Base-by-base conservation (phyloP, 2,888 invertebrate genomes). In the Drosophila acutilabella region DNA sequence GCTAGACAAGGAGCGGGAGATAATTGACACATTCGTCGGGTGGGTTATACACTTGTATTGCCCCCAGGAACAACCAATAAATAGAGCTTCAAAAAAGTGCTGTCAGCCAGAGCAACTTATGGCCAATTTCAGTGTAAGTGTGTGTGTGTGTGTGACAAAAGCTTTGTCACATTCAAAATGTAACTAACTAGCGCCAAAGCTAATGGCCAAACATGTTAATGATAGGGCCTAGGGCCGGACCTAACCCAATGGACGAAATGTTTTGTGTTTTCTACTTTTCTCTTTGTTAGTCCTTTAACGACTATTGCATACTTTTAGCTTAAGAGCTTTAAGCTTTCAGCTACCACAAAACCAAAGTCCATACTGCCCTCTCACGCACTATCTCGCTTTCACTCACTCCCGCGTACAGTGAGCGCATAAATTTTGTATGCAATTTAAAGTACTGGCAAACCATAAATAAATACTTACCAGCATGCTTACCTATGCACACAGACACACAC, bases 401-500 rank as follows among this genome's bases (percentile, higher is more conserved):
- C 0, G 30, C 30, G 30, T 30, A 30, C 8, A 30, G 8, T 8
- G 30, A 30, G 11, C 41, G 18, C 58, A 68, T 72, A 16, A 72
- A 75, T 75, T 59, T 64, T 75, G 67, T 30, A 77, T 75, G 74
- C 60, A 77, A 64, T 75, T 75, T 61, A 67, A 78, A 78, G 67
- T 78, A 47, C 73, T 57, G 67, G 53, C 64, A 48, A 61, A 58
- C 73, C 78, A 75, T 67, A 66, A 77, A 74, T 77, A 74, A 71
- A 71, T 66, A 64, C 67, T 53, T 61, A 48, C 48, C 42, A 60
- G 47, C 54, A n/a, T 65, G 47, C 80, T 53, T 68, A 41, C 42
- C 52, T 76, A 45, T 67, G 45, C 36, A 41, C 13, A 41, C 30
- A 50, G 7, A 50, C 38, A 40, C 23, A 40, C 23, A 40, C 30